Evolutionary conservation across 1,140 invertebrate genomes (phyloP), one percentile per base, ranked within the genome.

Genomic region (Bombus polaris): DNA sequence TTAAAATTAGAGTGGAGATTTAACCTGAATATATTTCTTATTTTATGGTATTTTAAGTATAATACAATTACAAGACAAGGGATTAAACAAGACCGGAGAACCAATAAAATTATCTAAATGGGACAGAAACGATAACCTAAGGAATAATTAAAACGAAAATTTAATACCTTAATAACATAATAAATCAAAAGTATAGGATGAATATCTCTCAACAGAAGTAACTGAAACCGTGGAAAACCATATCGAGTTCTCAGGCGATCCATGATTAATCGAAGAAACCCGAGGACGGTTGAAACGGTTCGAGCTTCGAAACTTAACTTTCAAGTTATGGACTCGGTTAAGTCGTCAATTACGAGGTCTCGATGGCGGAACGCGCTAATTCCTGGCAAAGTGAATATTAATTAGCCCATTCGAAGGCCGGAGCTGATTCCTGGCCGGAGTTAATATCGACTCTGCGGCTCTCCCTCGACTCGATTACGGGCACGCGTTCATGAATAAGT

Each of bases 351-450:
- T 81, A 74, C 70, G 59, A 15, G 25, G 42, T n/a, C 39, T 59
- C 44, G 78, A 39, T 59, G 59, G 44, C n/a, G 71, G 71, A 62
- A 68, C 84, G 79, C 62, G 79, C 59, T 86, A 74, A 86, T 86
- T 86, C 84, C 72, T 59, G 70, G 25, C 22, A 81, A 81, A 86
- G 78, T 81, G 84, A 81, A 86, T 86, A 86, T 75, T 75, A 81
- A 86, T 86, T 85, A 81, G 79, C 84, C 37, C 35, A 62, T 44
- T 86, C 57, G 47, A 72, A 85, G 68, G 32, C 42, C 25, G 44
- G 22, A n/a, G 44, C 78, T 39, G 78, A 74, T 86, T 86, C 53
- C 83, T 71, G 4, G 32, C 53, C 15, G 39, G 32, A 73, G 83
- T 85, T 85, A 85, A 85, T 85, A 81, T 86, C 84, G 84, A 42